Evolutionary conservation across 2,888 invertebrate genomes (phyloP).

Genomic region (Ctenicera cuprea): DNA sequence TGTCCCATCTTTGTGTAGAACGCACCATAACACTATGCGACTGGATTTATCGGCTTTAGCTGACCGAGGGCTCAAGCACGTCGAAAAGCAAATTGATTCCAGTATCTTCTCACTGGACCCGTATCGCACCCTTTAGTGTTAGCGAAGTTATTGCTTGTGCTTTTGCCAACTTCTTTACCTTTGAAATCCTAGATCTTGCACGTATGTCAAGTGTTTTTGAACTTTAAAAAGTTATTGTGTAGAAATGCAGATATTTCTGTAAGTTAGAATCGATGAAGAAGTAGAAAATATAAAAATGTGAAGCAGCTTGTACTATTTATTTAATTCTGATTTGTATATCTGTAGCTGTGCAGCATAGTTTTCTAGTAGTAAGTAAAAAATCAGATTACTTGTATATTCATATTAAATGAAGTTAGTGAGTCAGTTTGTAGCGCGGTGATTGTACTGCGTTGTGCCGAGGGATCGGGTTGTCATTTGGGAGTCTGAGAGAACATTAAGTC

Average conservation of each 20-base stretch:
- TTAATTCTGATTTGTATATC: too few species aligned
- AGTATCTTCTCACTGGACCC: conserved; percentile 60
- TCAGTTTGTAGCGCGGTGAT: conserved; percentile 4
- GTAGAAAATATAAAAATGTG: too few species aligned
- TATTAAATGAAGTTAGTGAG: conserved; percentile 2
- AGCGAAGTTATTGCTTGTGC: conserved; percentile 55
- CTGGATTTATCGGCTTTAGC: conserved; percentile 64
- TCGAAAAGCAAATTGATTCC: conserved; percentile 66
- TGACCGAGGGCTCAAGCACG: conserved; percentile 61
- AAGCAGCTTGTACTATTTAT: too few species aligned
- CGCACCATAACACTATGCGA: conserved; percentile 44
- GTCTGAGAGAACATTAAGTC: background rate
- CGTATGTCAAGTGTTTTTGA: background rate
- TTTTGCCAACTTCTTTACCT: conserved; percentile 48
- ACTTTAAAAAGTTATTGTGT: background rate
- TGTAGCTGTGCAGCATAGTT: too few species aligned
- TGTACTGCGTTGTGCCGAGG: background rate
- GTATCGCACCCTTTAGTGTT: conserved; percentile 54
- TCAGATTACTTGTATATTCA: background rate
- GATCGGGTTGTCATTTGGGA: conserved; percentile 5
- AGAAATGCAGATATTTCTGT: background rate
- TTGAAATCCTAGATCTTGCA: conserved; percentile 31
- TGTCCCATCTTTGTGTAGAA: conserved; percentile 47
- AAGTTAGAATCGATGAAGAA: too few species aligned
- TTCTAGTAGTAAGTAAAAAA: too few species aligned